Base-by-base conservation (phyloP, 1,140 invertebrate species). In the Thalassaphorura encarpata region DNA sequence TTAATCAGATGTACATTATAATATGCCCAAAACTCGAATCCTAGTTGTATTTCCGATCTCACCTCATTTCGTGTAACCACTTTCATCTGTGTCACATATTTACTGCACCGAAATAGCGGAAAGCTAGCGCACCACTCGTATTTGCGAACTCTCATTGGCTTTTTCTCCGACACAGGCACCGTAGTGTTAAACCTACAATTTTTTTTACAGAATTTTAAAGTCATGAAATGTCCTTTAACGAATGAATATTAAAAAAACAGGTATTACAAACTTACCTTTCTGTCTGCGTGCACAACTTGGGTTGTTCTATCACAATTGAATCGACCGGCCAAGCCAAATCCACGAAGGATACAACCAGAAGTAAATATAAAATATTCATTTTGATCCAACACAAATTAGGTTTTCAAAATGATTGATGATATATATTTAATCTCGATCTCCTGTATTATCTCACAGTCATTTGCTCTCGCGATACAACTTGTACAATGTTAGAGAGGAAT, bases 111-210 rank as follows among this genome's bases (percentile, higher is more conserved):
- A 15, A 86, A 51, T 23, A 39, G 85, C 28, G 88, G 89, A 31
- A 91, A 76, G 66, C 79, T 85, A 6, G 89, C 75, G 73, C 89
- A 93, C 82, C 84, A 91, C 0, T 78, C 79, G 61, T 83, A 83
- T 53, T 83, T 83, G 43, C 85, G 78, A 36, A 84, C 79, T 72
- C 89, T 84, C 63, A 85, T 87, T 1, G 87, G 84, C 69, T 87
- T 81, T 66, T 83, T 73, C 69, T 86, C 85, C 1, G 85, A 81
- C 31, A 87, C 80, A 61, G 76, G 77, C 8, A 88, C 81, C 21
- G 80, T 83, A 39, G 78, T 76, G 33, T 78, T 79, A 66, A 84
- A 87, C 49, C 86, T 89, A 67, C 36, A 77, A 48, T n/a, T 52
- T 13, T n/a, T 8, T 43, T 43, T 19, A 6, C 11, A 28, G 40